Evolutionary conservation across 2,113 vertebrate genomes (phyloP).

Genomic region (Aldabrachelys gigantea): DNA sequence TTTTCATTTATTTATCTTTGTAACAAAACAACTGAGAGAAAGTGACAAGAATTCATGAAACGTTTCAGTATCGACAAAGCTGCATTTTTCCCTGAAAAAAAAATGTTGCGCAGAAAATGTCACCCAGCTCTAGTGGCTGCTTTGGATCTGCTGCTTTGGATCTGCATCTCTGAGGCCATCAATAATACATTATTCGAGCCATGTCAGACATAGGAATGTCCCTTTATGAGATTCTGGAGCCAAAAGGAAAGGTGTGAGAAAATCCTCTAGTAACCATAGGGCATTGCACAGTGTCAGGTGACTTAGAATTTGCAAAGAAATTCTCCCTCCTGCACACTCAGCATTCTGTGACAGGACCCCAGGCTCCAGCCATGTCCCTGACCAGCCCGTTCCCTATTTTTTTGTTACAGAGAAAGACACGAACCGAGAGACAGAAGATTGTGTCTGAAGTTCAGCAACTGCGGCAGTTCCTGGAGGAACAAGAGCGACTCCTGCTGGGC

Average conservation of each 20-base stretch:
- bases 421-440: background rate
- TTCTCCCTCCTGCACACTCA: background rate
- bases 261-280: background rate
- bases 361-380: background rate
- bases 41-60: too few relatives aligned
- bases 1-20: too few relatives aligned
- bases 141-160: too few relatives aligned
- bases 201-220: background rate
- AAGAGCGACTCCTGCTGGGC: background rate
- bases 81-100: too few relatives aligned
- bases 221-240: background rate
- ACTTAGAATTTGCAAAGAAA: background rate
- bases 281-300: background rate
- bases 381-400: background rate
- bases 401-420: background rate
- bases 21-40: too few relatives aligned
- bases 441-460: background rate
- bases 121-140: too few relatives aligned
- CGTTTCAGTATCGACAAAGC: too few relatives aligned
- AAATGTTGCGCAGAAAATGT: too few relatives aligned
- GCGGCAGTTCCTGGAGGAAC: background rate
- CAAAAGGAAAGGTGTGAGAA: background rate
- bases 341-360: background rate
- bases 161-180: background rate
- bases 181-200: background rate